Evolutionary conservation across 2,888 invertebrate genomes (phyloP).

Genomic region (Acronicta aceris): DNA sequence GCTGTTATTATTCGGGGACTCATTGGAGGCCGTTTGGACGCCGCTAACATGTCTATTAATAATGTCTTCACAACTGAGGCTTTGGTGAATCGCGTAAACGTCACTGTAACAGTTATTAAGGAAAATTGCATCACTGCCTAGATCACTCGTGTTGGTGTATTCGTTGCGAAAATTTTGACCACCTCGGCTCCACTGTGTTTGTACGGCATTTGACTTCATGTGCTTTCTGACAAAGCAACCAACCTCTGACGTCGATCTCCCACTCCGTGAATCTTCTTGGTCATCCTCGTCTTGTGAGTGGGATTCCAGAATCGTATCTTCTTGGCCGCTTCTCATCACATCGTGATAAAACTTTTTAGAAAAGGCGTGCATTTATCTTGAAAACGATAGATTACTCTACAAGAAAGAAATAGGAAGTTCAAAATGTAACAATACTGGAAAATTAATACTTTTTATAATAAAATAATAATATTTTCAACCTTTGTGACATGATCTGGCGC

Average conservation of each 20-base stretch:
- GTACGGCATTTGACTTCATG: slow-evolving; percentile 24
- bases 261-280: neutral
- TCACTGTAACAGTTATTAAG: neutral
- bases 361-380: slow-evolving; percentile 27
- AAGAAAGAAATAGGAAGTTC: slow-evolving; percentile 1
- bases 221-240: slow-evolving; percentile 34
- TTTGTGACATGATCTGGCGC: slow-evolving; percentile 6
- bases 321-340: slow-evolving; percentile 27
- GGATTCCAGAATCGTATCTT: slow-evolving; percentile 41
- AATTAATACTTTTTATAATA: slow-evolving; percentile 8
- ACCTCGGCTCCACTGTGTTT: slow-evolving; percentile 23
- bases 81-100: neutral
- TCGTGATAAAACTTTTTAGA: slow-evolving; percentile 28
- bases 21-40: slow-evolving; percentile 4
- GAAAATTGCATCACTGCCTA: neutral
- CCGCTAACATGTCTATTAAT: neutral
- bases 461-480: slow-evolving; percentile 6
- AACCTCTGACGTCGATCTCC: slow-evolving; percentile 24
- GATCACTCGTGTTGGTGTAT: slow-evolving; percentile 25
- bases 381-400: neutral
- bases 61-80: slow-evolving; percentile 11
- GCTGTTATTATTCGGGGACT: neutral
- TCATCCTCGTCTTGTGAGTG: slow-evolving; percentile 5
- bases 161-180: slow-evolving; percentile 41
- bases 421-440: slow-evolving; percentile 12